Percentiles rank a stretch among this genome's conserved stretches.
Evolutionary conservation across 2,797 vertebrate genomes (phyloP).

Genomic region (Cryptoblepharus egeriae): DNA sequence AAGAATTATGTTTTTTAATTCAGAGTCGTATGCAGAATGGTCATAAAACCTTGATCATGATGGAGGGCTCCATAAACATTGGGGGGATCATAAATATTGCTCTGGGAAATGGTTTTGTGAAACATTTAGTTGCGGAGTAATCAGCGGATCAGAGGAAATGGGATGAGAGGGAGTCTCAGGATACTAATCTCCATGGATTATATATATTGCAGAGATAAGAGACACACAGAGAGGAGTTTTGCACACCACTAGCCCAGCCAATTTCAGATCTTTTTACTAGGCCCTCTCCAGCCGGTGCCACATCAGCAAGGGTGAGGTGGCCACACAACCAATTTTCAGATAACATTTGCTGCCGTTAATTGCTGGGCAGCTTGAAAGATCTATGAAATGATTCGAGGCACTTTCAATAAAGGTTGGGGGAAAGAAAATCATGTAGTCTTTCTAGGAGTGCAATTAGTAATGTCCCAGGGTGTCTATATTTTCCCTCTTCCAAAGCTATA

Average conservation of each 20-base stretch:
- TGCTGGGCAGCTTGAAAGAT: not conserved
- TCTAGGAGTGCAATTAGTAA: not conserved
- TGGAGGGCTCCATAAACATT: constrained; percentile 72
- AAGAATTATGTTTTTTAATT: constrained; percentile 74
- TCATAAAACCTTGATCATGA: constrained; percentile 75
- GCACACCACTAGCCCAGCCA: constrained; percentile 15
- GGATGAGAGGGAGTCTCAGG: constrained; percentile 61
- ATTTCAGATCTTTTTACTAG: constrained; percentile 23
- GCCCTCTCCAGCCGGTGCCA: not conserved
- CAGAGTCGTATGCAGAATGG: constrained; percentile 63
- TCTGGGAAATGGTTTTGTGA: constrained; percentile 72
- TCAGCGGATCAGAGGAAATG: constrained; percentile 68
- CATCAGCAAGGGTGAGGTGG: not conserved
- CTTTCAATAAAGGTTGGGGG: not conserved
- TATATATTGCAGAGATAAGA: constrained; percentile 47
- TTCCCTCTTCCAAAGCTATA: no score
- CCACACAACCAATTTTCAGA: no score
- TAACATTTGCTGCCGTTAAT: no score
- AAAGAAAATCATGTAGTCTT: not conserved
- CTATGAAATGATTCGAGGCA: no score
- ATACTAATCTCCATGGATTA: constrained; percentile 54
- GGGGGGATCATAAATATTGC: constrained; percentile 71
- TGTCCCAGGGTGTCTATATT: no score
- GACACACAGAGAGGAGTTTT: constrained; percentile 50
- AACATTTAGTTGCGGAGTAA: constrained; percentile 70